Percentiles rank a stretch among this genome's conserved stretches.
phyloP scores from a whole-genome alignment of 2,113 vertebrate genomes.

The Vidua chalybeata region DNA sequence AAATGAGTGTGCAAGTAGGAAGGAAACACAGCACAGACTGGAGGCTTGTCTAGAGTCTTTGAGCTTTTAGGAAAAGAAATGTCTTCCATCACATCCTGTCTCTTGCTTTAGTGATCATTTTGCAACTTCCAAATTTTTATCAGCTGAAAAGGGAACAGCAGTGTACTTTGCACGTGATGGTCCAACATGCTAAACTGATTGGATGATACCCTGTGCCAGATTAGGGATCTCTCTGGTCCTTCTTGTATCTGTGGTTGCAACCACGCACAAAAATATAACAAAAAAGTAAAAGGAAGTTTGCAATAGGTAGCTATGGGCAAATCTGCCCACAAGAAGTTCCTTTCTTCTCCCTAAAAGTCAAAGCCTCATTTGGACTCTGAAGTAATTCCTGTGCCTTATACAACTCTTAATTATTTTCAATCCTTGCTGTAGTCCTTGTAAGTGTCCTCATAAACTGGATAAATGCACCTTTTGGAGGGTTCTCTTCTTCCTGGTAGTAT shows the following conservation, averaged over 20 bases:
- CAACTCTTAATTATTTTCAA: not conserved
- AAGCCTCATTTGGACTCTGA: not conserved
- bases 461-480: not conserved
- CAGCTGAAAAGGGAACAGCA: not conserved
- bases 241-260: not conserved
- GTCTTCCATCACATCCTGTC: not conserved
- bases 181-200: not conserved
- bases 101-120: not conserved
- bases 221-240: not conserved
- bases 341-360: not conserved
- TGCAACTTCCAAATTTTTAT: not conserved
- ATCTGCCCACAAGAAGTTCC: not conserved
- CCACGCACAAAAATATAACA: not conserved
- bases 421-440: not conserved
- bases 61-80: not conserved
- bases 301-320: not conserved
- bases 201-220: not conserved
- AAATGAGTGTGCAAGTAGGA: not conserved
- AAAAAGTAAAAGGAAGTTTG: conserved; percentile 3
- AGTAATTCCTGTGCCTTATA: not conserved
- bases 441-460: not conserved
- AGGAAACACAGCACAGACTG: not conserved
- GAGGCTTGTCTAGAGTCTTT: not conserved
- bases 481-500: not conserved
- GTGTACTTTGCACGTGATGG: not conserved